Conservation (phyloP, 2,888 invertebrate species). For the Mesopsocus fuscifrons region DNA sequence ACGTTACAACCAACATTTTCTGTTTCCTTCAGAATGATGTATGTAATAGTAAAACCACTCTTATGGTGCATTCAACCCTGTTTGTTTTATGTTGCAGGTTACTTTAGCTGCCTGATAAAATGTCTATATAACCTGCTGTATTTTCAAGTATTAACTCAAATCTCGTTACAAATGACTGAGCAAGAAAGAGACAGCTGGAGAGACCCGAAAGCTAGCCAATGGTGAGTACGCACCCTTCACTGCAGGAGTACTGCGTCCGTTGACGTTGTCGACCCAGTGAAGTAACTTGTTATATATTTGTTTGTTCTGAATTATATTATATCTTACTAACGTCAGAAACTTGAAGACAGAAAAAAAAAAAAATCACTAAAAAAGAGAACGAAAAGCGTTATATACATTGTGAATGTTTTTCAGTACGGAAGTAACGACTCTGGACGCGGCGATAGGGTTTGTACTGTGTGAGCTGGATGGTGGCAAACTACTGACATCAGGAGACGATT, state of each 20-base stretch:
- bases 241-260: no score
- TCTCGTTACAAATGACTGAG: conserved; percentile 47
- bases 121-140: conserved; percentile 75
- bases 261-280: no score
- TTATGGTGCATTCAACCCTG: conserved; percentile 1
- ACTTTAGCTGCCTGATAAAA: conserved; percentile 73
- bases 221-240: no score
- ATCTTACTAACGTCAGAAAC: no score
- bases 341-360: no score
- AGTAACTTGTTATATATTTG: no score
- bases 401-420: conserved; percentile 15
- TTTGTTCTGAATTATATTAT: no score
- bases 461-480: conserved; percentile 23
- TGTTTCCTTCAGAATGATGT: neutral
- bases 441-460: conserved; percentile 28
- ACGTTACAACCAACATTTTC: no score
- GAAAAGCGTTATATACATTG: no score
- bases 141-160: conserved; percentile 71
- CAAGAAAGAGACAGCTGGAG: conserved; percentile 32
- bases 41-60: neutral
- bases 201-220: conserved; percentile 20
- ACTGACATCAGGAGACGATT: neutral
- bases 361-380: no score
- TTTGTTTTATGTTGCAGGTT: conserved; percentile 37
- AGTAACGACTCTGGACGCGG: conserved; percentile 24